Evolutionary conservation across 53 echinoderm and acorn worm genomes (phyloP).

Genomic region (Luidia sarsii): DNA sequence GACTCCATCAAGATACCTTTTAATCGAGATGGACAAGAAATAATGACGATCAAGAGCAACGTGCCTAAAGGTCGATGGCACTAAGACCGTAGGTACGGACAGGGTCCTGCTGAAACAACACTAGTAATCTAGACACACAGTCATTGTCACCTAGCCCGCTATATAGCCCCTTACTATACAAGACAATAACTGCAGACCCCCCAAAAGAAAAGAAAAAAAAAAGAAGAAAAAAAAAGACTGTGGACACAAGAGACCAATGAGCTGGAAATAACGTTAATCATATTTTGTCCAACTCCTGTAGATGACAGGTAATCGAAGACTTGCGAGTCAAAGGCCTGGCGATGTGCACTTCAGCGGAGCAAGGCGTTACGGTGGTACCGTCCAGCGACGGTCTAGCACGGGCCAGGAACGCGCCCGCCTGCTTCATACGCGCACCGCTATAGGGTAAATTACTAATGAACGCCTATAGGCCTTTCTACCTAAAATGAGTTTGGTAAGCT

Average conservation of each 20-base stretch:
- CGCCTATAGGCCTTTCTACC: background rate
- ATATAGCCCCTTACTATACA: too few species aligned
- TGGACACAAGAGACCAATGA: constrained; percentile 24
- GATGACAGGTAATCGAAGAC: constrained; percentile 51
- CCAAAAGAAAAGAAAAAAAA: too few species aligned
- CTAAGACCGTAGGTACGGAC: too few species aligned
- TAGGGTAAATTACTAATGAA: too few species aligned
- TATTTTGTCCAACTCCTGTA: constrained; percentile 39
- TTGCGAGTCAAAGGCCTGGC: constrained; percentile 46
- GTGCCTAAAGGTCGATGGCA: too few species aligned
- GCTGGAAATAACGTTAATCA: constrained; percentile 44
- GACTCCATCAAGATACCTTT: too few species aligned
- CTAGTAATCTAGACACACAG: constrained; percentile 1
- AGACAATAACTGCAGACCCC: too few species aligned
- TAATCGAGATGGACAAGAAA: too few species aligned
- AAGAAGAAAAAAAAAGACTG: too few species aligned
- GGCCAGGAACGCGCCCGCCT: background rate
- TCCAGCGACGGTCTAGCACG: background rate
- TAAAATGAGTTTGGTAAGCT: background rate
- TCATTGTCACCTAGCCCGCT: constrained; percentile 19
- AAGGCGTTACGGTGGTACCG: background rate
- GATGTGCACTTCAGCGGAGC: constrained; percentile 25
- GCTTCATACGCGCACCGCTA: background rate
- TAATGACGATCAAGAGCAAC: too few species aligned
- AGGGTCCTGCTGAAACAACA: constrained; percentile 27